These are phyloP conservation scores for Akabosia matsudoensis DNA, from an alignment of 1,140 invertebrate species.

Conservation along the genomic window DNA sequence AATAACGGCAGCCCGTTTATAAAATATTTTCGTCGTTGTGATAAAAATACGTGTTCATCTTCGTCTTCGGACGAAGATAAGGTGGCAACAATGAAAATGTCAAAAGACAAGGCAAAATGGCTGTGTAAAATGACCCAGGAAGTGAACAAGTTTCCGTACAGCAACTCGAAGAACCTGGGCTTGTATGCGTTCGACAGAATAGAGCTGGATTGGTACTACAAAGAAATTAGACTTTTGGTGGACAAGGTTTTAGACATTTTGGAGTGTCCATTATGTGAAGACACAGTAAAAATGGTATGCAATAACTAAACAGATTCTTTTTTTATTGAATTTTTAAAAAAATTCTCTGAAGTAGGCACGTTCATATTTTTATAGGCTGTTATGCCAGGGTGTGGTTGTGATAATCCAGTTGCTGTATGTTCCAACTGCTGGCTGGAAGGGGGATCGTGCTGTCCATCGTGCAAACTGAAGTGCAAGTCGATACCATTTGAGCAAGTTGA, in stretches of 20 bases:
- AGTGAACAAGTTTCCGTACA: conserved; percentile 18
- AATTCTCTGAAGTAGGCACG: too few relatives aligned
- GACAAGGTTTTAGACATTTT: conserved; percentile 14
- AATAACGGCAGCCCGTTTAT: background rate
- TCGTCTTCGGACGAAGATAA: background rate
- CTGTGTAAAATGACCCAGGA: background rate
- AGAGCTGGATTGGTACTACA: conserved; percentile 16
- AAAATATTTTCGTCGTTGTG: background rate
- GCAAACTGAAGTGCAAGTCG: background rate
- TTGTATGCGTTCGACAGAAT: background rate
- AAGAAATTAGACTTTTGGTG: background rate
- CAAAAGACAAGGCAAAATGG: background rate
- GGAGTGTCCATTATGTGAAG: conserved; percentile 6
- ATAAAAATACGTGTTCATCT: too few relatives aligned
- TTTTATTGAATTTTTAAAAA: background rate
- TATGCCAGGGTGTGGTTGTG: conserved; percentile 18
- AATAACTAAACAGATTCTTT: background rate
- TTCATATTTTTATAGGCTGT: background rate
- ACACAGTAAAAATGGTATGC: background rate
- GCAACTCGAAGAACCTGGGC: background rate
- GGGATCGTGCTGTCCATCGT: background rate
- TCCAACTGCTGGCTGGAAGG: background rate
- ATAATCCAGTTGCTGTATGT: conserved; percentile 2
- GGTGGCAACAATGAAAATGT: background rate
- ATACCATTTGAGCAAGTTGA: background rate